Base-by-base conservation (phyloP, 2,797 vertebrate species). In the Amphiprion clarkii region DNA sequence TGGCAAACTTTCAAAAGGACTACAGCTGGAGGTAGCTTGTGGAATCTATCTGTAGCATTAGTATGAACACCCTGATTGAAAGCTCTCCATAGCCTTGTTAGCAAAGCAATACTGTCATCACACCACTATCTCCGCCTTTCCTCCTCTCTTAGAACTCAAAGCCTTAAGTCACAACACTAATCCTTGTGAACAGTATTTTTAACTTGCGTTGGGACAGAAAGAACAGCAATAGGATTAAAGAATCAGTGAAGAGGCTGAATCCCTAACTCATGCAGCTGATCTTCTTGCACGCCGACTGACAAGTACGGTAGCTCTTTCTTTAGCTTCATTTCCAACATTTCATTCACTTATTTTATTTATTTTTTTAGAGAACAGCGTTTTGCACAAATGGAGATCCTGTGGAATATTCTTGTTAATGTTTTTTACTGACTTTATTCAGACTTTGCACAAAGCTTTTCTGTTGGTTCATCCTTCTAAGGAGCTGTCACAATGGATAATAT, bases 111-210 rank as follows among this genome's bases (percentile, higher is more conserved):
- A 51, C 77, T 76, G 81, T 82, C 81, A 83, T 90, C 80, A 83
- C 78, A 81, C 67, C 63, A 77, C 82, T 90, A 79, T 84, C 78
- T 82, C 67, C n/a, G 76, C 59, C 71, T 81, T 87, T 81, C 78
- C 77, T 67, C 73, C 61, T 78, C 79, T 82, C 81, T 86, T 76
- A 91, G 86, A 86, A 59, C 76, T 83, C 86, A 91, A 94, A 94
- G 93, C 93, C 82, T 90, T 95, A 95, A 95, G 95, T 93, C 92
- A 92, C 91, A 87, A 68, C 83, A 76, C 93, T 95, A 95, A 95
- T 96, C 94, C 92, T 83, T 60, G 88, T 70, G 74, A 91, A 92
- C 91, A 92, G 93, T 96, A 96, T 96, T 96, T 96, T 95, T 95
- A 96, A 95, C 94, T 92, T 87, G 89, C 66, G 83, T 90, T 93